Percentiles rank a stretch among this genome's conserved stretches.
phyloP scores from a whole-genome alignment of 2,113 vertebrate species.

The Upupa epops region DNA sequence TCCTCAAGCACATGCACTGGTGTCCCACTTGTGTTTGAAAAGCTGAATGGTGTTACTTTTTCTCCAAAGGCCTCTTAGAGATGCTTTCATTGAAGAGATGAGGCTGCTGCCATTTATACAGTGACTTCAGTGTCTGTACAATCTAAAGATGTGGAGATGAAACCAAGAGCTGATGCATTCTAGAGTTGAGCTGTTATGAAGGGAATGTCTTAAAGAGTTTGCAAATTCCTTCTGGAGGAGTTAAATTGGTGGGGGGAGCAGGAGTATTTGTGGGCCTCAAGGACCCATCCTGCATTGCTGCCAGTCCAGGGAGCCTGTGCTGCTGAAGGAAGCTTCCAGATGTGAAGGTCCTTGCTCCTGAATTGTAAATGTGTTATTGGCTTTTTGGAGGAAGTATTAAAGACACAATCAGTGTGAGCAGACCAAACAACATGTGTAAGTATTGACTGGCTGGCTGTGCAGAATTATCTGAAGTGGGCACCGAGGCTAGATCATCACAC shows the following conservation, averaged over 20 bases:
- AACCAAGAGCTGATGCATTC: neutral
- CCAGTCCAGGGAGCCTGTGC: fast-evolving
- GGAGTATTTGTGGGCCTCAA: fast-evolving
- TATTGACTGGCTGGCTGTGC: neutral
- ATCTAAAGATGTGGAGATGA: neutral
- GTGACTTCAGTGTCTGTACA: neutral
- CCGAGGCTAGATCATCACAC: neutral
- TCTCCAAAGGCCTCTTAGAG: neutral
- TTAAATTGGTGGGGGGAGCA: neutral
- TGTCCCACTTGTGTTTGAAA: neutral
- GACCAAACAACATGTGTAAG: neutral
- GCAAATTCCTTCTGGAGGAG: neutral
- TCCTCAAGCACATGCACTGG: neutral
- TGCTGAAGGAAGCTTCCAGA: neutral
- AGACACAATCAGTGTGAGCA: neutral
- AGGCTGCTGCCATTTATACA: neutral
- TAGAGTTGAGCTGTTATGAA: neutral
- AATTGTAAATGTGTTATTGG: neutral
- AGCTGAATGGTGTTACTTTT: neutral
- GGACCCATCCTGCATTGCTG: neutral
- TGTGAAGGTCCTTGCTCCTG: neutral
- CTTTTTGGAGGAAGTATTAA: neutral
- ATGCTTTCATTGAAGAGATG: neutral
- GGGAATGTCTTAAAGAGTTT: neutral
- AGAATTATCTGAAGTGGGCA: neutral